phyloP scores from a whole-genome alignment of 2,113 vertebrate genomes.

The Clarias batrachus region DNA sequence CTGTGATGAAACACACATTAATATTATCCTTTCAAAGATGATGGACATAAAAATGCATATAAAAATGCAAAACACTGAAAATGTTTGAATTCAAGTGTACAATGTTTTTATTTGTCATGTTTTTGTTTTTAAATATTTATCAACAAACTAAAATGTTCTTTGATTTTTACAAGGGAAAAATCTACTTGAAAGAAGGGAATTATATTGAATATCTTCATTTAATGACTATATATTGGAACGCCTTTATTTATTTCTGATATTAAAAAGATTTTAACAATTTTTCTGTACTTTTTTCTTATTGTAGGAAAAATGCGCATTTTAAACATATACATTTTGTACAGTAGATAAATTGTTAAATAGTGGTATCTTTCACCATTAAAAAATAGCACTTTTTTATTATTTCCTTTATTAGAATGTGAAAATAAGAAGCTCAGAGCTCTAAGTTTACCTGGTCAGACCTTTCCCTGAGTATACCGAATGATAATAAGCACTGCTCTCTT shows the following conservation, averaged over 20 bases:
- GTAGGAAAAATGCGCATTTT: too few relatives aligned
- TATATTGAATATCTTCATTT: background rate
- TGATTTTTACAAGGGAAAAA: background rate
- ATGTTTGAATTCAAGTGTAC: background rate
- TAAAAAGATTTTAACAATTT: background rate
- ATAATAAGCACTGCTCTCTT: constrained; percentile 98
- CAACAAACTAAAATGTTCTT: background rate
- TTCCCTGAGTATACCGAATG: constrained; percentile 98
- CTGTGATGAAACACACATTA: constrained; percentile 64
- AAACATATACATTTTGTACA: background rate
- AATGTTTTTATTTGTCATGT: background rate
- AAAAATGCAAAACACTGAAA: background rate
- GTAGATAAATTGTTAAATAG: background rate
- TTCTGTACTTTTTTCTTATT: background rate
- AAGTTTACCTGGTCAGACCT: constrained; percentile 89
- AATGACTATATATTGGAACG: background rate
- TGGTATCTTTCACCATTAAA: background rate
- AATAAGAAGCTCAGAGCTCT: background rate
- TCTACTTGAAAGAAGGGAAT: too few relatives aligned
- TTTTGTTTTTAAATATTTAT: background rate
- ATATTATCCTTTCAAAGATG: background rate
- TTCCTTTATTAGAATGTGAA: background rate
- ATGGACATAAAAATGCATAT: background rate
- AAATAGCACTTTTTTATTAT: background rate
- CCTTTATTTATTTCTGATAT: background rate